These are phyloP conservation scores for Pachliopta kotzebuea DNA, from an alignment of 2,888 invertebrate genomes.

Conservation along the genomic window DNA sequence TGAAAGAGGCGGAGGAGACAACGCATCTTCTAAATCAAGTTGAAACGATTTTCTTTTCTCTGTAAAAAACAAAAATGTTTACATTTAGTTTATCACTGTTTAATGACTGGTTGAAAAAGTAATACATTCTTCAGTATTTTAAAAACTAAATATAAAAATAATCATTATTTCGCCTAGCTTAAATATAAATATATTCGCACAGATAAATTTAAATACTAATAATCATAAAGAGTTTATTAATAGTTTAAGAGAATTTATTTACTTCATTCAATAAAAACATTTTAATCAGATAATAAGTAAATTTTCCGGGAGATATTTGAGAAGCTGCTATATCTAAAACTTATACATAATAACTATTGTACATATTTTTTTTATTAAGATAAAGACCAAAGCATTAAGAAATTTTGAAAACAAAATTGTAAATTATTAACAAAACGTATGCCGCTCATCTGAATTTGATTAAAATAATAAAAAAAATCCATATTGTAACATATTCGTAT, in stretches of 20 bases:
- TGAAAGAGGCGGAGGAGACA: slow-evolving; percentile 89
- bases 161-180: neutral
- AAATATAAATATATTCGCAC: neutral
- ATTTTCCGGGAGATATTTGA: no score
- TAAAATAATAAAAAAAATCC: no score
- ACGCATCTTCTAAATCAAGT: slow-evolving; percentile 83
- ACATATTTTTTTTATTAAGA: no score
- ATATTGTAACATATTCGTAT: no score
- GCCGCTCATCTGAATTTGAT: no score
- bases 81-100: neutral
- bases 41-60: slow-evolving; percentile 81
- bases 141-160: neutral
- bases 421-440: no score
- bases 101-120: neutral
- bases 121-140: neutral
- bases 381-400: no score
- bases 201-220: neutral
- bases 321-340: no score
- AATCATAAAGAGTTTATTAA: neutral
- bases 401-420: no score
- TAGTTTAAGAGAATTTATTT: neutral
- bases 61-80: slow-evolving; percentile 42
- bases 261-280: no score
- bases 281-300: no score
- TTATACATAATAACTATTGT: no score